A percentile compares a stretch with the other conserved stretches of the same genome.
Conservation (phyloP, 2,888 invertebrate species). For the Abrostola tripartita region DNA sequence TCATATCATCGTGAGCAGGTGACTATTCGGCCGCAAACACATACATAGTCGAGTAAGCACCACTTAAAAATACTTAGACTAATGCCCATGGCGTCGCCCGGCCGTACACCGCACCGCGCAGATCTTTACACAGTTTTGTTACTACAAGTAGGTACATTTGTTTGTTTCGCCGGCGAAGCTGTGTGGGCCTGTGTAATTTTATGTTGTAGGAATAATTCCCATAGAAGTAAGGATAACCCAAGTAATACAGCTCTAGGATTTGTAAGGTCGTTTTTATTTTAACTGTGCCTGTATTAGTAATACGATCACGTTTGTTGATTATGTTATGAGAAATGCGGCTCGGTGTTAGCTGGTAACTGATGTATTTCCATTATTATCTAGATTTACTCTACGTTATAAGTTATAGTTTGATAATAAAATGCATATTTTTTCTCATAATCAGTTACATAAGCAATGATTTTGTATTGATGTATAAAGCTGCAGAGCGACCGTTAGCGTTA, state of each 20-base stretch:
- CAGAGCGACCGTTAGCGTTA: constrained; percentile 34
- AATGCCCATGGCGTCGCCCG: constrained; percentile 59
- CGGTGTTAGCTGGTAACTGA: constrained; percentile 54
- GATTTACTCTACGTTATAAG: constrained; percentile 53
- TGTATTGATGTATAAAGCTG: constrained; percentile 43
- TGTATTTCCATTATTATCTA: constrained; percentile 57
- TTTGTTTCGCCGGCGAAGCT: constrained; percentile 57
- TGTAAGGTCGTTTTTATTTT: constrained; percentile 70
- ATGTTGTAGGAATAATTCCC: constrained; percentile 84
- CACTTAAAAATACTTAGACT: constrained; percentile 79
- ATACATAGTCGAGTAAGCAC: constrained; percentile 82
- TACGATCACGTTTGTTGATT: constrained; percentile 50
- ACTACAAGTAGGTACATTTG: constrained; percentile 42
- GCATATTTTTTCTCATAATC: constrained; percentile 49
- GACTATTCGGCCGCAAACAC: constrained; percentile 82
- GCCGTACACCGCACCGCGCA: constrained; percentile 49
- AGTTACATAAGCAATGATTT: constrained; percentile 40
- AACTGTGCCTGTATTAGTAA: constrained; percentile 60
- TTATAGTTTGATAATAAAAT: constrained; percentile 53
- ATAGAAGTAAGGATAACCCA: constrained; percentile 79
- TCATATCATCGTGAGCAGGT: constrained; percentile 88
- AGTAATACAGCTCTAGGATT: constrained; percentile 75
- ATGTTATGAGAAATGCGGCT: constrained; percentile 50
- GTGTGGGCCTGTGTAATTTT: constrained; percentile 74
- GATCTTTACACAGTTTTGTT: constrained; percentile 23